Evolutionary conservation across 1,140 invertebrate species (phyloP).

Genomic region (Pachyrhynchus sulphureomaculatus): DNA sequence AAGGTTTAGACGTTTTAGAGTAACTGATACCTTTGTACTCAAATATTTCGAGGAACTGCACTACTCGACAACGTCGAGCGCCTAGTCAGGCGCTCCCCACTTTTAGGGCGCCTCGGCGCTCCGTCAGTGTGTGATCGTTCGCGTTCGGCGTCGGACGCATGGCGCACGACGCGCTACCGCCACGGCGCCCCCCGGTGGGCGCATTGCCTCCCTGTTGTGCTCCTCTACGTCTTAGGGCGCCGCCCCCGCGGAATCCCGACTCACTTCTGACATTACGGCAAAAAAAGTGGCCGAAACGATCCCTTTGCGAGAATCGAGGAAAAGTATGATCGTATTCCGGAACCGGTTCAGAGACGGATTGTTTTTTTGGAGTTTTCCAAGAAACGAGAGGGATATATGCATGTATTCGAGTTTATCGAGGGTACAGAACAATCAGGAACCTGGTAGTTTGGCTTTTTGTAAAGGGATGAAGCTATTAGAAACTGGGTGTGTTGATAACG

Average conservation of each 20-base stretch:
- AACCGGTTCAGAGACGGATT: conserved; percentile 82
- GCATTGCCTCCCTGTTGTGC: conserved; percentile 41
- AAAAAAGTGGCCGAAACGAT: conserved; percentile 81
- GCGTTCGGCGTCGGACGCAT: conserved; percentile 16
- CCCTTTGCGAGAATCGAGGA: conserved; percentile 86
- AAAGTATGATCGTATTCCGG: conserved; percentile 81
- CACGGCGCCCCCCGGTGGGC: conserved; percentile 29
- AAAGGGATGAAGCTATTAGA: conserved; percentile 81
- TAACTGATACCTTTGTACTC: no score
- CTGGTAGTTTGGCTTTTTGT: conserved; percentile 80
- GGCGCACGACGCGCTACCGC: conserved; percentile 26
- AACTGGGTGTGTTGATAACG: conserved; percentile 75
- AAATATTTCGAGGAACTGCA: no score
- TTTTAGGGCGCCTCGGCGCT: no score
- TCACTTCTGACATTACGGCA: conserved; percentile 79
- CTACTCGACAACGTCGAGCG: no score
- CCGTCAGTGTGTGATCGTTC: conserved; percentile 19
- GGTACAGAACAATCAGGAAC: conserved; percentile 57
- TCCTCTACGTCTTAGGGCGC: conserved; percentile 47
- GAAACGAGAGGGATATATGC: conserved; percentile 83
- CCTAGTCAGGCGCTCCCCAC: not conserved
- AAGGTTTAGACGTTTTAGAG: no score
- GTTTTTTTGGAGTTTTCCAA: conserved; percentile 87
- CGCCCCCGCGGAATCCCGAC: conserved; percentile 58
- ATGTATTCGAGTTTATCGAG: conserved; percentile 84